Base-by-base conservation (phyloP, 92 coral and sea anemone species). In the Actinernus sp. region DNA sequence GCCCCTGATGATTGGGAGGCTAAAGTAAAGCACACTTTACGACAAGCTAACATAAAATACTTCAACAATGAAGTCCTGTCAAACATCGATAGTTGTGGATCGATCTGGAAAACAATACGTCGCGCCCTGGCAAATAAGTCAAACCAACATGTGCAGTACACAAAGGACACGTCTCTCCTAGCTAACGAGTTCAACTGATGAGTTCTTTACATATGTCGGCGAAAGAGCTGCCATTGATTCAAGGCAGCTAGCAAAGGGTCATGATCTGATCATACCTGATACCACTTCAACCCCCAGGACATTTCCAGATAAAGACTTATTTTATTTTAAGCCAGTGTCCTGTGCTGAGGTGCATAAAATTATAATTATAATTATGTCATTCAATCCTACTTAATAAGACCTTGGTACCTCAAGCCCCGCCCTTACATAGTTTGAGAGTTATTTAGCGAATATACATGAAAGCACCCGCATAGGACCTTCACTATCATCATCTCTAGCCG, bases 191-290 rank as follows among this genome's bases (percentile, higher is more conserved):
- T 76, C 26, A 76, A 76, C 29, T 25, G 36, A 2, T 65, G n/a
- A n/a, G n/a, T n/a, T 43, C 31, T 82, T 81, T 30, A 25, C 31
- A 21, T 73, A 71, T 6, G 88, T 82, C 33, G 82, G 88, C 14
- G 73, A 65, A 29, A 59, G 46, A 20, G 76, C 74, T 39, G 75
- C 77, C 0, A 52, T n/a, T 2, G 19, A 21, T 7, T 19, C 71
- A 7, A 57, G 24, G 24, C 28, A 46, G 10, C 71, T 40, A 10
- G 58, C 71, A 2, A 24, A 4, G 38, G 1, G 37, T 5, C 18
- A 54, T 54, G 38, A 17, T 18, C 31, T 54, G 37, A 22, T 27
- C 19, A 25, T 22, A 2, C 36, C n/a, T 25, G 1, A n/a, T n/a
- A n/a, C n/a, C n/a, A n/a, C n/a, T n/a, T n/a, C n/a, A n/a, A n/a